Base-by-base conservation (phyloP, 2,797 vertebrate genomes). In the Myoxocephalus aenaeus region DNA sequence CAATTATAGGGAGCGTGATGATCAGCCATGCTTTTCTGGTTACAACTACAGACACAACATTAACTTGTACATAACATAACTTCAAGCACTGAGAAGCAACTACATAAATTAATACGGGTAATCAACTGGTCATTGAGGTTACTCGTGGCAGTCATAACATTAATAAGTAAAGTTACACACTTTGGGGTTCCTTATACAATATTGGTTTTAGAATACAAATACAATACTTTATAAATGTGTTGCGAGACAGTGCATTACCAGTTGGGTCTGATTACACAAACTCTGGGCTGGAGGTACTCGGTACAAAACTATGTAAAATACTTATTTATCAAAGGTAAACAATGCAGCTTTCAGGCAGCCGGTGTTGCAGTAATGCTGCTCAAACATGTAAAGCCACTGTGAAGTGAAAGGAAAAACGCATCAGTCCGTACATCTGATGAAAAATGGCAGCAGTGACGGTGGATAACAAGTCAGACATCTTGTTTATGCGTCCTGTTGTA, bases 301-400 rank as follows among this genome's bases (percentile, higher is more conserved):
- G 84, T 93, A 94, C 90, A 95, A 94, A 94, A 94, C 77, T 85
- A 86, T 92, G 82, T 81, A 91, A 92, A 93, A 92, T 83, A 89
- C 76, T 89, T 12, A 50, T 85, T 89, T 93, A 92, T 92, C 89
- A 93, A 94, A 94, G 83, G 84, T 89, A 80, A 91, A 84, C 77
- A 77, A 71, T 51, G 79, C 79, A 9, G 65, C 71, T 90, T 83
- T 82, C 81, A 82, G 79, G 83, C 44, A 68, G 73, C 64, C 20
- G 77, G 76, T 80, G 72, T 88, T 34, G 44, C 42, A 58, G 70
- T 65, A 80, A 80, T n/a, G 6, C 73, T 63, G 77, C 78, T 82
- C 67, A 57, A 70, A 75, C 51, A 68, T 34, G 29, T 75, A 74
- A 59, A 75, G 61, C 58, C 51, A 73, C 68, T 8, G 25, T 70